These are phyloP conservation scores for Drosophila nigrodunni DNA, from an alignment of 1,140 invertebrate genomes.

Conservation along the genomic window DNA sequence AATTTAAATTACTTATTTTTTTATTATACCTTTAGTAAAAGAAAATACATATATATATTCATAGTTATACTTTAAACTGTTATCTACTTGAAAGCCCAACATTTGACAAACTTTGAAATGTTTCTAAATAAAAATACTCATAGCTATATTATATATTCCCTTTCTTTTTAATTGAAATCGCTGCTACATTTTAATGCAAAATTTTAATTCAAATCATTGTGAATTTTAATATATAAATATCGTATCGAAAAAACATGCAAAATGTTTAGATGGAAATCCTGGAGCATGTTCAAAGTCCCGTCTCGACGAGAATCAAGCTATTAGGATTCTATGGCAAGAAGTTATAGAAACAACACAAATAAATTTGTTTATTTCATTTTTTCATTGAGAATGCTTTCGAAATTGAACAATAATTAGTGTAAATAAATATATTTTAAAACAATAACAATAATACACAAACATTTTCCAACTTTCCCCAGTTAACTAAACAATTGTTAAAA, in stretches of 20 bases:
- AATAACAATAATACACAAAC: not conserved
- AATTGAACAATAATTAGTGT: conserved; percentile 62
- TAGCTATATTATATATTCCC: conserved; percentile 49
- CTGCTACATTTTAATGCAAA: conserved; percentile 54
- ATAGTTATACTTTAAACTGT: conserved; percentile 33
- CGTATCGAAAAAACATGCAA: conserved; percentile 25
- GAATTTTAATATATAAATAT: conserved; percentile 43
- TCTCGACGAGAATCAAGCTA: conserved; percentile 82
- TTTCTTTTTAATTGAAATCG: conserved; percentile 64
- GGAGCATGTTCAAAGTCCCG: conserved; percentile 84
- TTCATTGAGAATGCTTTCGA: conserved; percentile 48
- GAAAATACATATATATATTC: conserved; percentile 33
- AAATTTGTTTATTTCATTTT: conserved; percentile 28
- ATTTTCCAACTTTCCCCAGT: conserved; percentile 27
- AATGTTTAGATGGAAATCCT: conserved; percentile 82
- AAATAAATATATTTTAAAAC: conserved; percentile 60
- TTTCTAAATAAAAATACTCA: conserved; percentile 54
- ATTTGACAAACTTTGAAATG: conserved; percentile 23
- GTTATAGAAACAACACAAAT: conserved; percentile 56
- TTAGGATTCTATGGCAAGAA: conserved; percentile 84
- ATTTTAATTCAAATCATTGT: conserved; percentile 42
- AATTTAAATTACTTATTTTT: conserved; percentile 16
- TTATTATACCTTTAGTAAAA: conserved; percentile 3
- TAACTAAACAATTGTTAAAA: conserved; percentile 24
- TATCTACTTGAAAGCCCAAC: conserved; percentile 15